phyloP scores from a whole-genome alignment of 2,888 invertebrate genomes.

The Siphlonurus alternatus region DNA sequence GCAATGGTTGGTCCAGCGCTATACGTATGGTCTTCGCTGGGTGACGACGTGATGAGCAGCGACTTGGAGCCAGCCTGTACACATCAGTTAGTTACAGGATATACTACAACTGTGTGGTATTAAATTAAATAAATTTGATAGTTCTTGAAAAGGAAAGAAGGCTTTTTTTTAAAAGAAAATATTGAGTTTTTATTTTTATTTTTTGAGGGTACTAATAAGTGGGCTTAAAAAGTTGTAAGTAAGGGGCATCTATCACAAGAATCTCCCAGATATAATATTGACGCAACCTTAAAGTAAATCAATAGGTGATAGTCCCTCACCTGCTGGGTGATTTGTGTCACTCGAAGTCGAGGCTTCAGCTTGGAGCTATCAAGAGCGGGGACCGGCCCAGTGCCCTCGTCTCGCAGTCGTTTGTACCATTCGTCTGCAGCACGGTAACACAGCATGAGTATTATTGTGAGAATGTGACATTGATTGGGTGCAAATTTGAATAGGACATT shows the following conservation, averaged over 20 bases:
- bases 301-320: too few relatives aligned
- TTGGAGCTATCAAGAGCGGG: conserved; percentile 10
- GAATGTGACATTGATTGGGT: too few relatives aligned
- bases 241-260: too few relatives aligned
- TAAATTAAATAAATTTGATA: neutral
- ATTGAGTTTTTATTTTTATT: neutral
- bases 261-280: too few relatives aligned
- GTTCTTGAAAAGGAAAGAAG: neutral
- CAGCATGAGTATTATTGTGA: too few relatives aligned
- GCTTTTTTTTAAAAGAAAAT: neutral
- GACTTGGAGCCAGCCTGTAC: conserved; percentile 3
- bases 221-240: too few relatives aligned
- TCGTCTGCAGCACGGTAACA: conserved; percentile 9
- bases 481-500: too few relatives aligned
- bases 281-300: too few relatives aligned
- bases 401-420: conserved; percentile 12
- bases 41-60: conserved; percentile 63
- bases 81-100: neutral
- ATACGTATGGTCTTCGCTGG: conserved; percentile 89
- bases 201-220: too few relatives aligned
- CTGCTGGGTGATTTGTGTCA: neutral
- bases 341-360: neutral
- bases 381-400: conserved; percentile 10
- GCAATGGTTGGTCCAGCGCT: conserved; percentile 37
- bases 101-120: too few relatives aligned